Evolutionary conservation across 1,140 invertebrate genomes (phyloP), one percentile per base, ranked within the genome.

Genomic region (Drosophila sproati): DNA sequence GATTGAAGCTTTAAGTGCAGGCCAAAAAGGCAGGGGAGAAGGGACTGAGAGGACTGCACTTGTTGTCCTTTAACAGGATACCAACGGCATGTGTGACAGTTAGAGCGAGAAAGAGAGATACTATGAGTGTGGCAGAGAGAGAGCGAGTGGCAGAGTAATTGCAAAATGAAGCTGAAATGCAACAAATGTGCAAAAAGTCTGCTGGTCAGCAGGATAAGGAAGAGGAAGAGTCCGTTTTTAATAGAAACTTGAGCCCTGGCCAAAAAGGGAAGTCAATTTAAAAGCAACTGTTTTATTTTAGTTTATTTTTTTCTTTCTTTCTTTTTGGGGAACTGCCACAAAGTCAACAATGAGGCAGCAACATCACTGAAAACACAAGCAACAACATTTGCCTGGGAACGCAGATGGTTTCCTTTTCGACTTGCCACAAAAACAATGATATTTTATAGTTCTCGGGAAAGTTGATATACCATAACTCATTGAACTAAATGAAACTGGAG

Each of bases 1-100:
- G 82, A 82, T 69, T 88, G 82, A 71, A 80, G 77, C 83, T 82
- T 64, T 78, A 73, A 86, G 82, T 79, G 71, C 82, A 74, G 50
- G 56, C 61, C 73, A 77, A 77, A 63, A 39, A 62, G 57, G 32
- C 48, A 48, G 35, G 12, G 39, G 56, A 66, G 3, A 8, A 50
- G 47, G 69, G 59, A 20, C 20, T 20, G 20, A 20, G 20, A 82
- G 45, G 29, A 50, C 55, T 28, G 59, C 50, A 48, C 51, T 32
- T 68, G 82, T 56, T 66, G 73, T 75, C 78, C 78, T 78, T 73
- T 60, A 77, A 87, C 82, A 82, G 78, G 82, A 82, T 68, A 73
- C 61, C 32, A 37, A 50, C n/a, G 35, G 37, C 41, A 32, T 32
- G 34, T 39, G 64, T 47, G 57, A 35, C 12, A 28, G 20, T 20